Evolutionary conservation across 1,140 invertebrate genomes (phyloP).

Genomic region (Probaryconus sp.): DNA sequence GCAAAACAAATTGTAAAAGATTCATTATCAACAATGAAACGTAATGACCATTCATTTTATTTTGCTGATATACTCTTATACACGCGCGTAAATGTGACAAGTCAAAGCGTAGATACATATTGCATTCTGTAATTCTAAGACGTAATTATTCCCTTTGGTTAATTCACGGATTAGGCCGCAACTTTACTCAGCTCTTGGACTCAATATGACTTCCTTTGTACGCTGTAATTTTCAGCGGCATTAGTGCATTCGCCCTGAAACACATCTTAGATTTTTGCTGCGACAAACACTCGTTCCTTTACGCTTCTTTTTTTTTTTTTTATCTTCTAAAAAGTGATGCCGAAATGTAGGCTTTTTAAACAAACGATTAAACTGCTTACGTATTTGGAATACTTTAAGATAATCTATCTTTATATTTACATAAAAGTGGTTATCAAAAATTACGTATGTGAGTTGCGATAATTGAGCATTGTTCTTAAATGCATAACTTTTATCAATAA

Average conservation of each 20-base stretch:
- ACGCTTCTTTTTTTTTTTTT: not conserved
- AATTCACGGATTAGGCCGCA: conserved; percentile 51
- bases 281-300: conserved; percentile 1
- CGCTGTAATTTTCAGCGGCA: conserved; percentile 39
- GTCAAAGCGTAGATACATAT: conserved; percentile 22
- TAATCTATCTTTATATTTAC: too few species aligned
- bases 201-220: conserved; percentile 58
- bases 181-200: conserved; percentile 51
- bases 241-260: conserved; percentile 29
- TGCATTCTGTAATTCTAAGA: conserved; percentile 37
- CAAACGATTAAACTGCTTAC: too few species aligned
- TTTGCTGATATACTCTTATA: not conserved
- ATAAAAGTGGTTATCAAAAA: too few species aligned
- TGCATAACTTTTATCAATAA: too few species aligned
- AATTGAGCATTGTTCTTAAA: too few species aligned
- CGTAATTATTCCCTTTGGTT: conserved; percentile 53
- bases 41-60: conserved; percentile 26
- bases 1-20: conserved; percentile 7
- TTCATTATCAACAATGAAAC: conserved; percentile 30
- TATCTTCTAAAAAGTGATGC: too few species aligned
- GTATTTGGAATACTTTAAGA: too few species aligned
- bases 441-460: too few species aligned
- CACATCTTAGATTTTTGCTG: conserved; percentile 18
- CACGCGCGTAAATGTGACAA: conserved; percentile 26
- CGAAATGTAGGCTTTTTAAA: too few species aligned